Base-by-base conservation (phyloP, 2,888 invertebrate species). In the Metopia argyrocephala region DNA sequence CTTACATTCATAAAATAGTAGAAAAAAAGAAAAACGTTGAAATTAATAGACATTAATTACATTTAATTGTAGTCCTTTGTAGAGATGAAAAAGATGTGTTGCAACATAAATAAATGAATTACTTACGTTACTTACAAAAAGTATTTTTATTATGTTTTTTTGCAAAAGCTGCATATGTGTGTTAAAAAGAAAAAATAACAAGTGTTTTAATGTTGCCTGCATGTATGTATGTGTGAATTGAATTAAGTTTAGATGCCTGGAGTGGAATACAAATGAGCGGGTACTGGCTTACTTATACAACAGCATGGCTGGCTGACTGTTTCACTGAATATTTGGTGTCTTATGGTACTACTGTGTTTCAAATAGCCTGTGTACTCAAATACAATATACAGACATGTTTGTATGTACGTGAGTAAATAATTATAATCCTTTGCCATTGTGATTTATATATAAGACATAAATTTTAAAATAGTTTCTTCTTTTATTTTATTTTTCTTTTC, bases 21-120 rank as follows among this genome's bases (percentile, higher is more conserved):
- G n/a, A n/a, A n/a, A n/a, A n/a, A n/a, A n/a, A n/a, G n/a, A n/a
- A 70, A 81, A 74, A 75, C 73, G 66, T 81, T 75, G 70, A 75
- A 75, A 81, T 78, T 78, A 81, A 81, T 81, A 70, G 81, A 74
- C 81, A 70, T 81, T 81, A 81, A 81, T 81, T 78, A 66, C 78
- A 78, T 81, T 70, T 81, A 81, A 81, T 81, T 81, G 75, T 56
- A 81, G 81, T 81, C 75, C 74, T 75, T 81, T 66, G 66, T 45
- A 56, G 38, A 75, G 78, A 78, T 70, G 81, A 25, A 50, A 59
- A 46, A 69, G 54, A 68, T 73, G 31, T 71, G 38, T 76, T 68
- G 68, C 62, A 61, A 45, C 68, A 76, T 76, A 69, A 76, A 73
- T 69, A 69, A 73, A 59, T 76, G 65, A 70, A 78, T 66, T 74